These are phyloP conservation scores for Myoxocephalus aenaeus DNA, from an alignment of 2,797 vertebrate species.

Conservation along the genomic window DNA sequence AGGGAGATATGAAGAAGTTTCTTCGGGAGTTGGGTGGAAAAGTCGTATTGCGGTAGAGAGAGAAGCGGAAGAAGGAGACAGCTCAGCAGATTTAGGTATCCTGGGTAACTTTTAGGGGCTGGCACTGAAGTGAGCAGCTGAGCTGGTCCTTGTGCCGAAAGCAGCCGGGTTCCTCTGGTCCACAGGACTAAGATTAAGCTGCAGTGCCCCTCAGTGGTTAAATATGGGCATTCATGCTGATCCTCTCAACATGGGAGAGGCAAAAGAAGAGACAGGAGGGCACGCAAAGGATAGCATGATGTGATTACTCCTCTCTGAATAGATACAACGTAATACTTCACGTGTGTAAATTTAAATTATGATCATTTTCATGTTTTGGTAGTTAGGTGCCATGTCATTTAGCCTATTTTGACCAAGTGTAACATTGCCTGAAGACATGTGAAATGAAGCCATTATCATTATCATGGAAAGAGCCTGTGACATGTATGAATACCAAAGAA, in stretches of 20 bases:
- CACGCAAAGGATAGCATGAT: not conserved
- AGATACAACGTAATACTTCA: not conserved
- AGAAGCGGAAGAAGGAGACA: slow-evolving; percentile 60
- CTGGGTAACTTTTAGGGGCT: slow-evolving; percentile 75
- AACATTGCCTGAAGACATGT: not conserved
- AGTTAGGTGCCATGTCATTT: not conserved
- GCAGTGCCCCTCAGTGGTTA: slow-evolving; percentile 75
- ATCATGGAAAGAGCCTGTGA: slow-evolving; percentile 12
- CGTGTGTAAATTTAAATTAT: not conserved
- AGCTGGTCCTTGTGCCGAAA: slow-evolving; percentile 36
- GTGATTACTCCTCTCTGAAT: not conserved
- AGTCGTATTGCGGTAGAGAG: slow-evolving; percentile 76
- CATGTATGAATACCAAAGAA: slow-evolving; percentile 28
- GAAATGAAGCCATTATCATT: slow-evolving; percentile 33
- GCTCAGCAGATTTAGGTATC: slow-evolving; percentile 79
- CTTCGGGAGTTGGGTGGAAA: slow-evolving; percentile 61
- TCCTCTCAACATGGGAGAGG: not conserved
- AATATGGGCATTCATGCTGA: not conserved
- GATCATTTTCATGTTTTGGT: not conserved
- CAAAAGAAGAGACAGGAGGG: slow-evolving; percentile 10
- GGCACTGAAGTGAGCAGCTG: slow-evolving; percentile 67
- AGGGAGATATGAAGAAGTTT: slow-evolving; percentile 66
- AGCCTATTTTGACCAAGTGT: not conserved
- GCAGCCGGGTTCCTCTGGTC: slow-evolving; percentile 41
- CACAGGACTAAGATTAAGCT: slow-evolving; percentile 58